These are phyloP conservation scores for Diplodus puntazzo DNA, from an alignment of 2,797 vertebrate species.

Conservation along the genomic window DNA sequence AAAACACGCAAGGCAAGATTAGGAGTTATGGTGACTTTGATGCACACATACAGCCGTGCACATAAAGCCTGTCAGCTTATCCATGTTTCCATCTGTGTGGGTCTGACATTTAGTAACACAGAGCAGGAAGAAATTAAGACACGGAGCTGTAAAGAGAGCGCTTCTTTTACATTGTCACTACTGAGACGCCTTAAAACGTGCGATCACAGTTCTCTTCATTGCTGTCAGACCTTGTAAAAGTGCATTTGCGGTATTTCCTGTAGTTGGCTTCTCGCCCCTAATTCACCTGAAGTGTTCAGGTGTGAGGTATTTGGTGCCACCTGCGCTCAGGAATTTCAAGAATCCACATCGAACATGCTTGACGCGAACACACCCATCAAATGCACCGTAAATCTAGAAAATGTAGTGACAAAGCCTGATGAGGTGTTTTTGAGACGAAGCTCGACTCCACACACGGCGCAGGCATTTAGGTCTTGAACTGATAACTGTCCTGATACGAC, in stretches of 20 bases:
- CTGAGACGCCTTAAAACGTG: background rate
- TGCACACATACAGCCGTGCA: conserved; percentile 45
- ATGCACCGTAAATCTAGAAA: background rate
- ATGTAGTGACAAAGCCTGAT: background rate
- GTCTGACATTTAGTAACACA: conserved; percentile 41
- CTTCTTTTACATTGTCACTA: background rate
- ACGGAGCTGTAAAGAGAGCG: background rate
- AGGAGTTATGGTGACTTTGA: conserved; percentile 47
- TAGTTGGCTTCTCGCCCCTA: background rate
- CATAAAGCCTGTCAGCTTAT: conserved; percentile 55
- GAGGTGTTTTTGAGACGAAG: background rate
- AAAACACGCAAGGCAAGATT: conserved; percentile 58
- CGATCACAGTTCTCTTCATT: background rate
- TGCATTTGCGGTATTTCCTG: background rate
- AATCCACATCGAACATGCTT: background rate
- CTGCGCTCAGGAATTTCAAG: conserved; percentile 23
- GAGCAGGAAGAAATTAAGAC: conserved; percentile 39
- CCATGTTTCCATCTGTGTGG: conserved; percentile 57
- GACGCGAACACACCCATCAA: conserved; percentile 3
- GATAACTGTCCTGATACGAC: background rate
- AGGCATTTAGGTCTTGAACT: background rate
- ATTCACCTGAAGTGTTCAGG: background rate
- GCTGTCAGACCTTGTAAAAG: background rate
- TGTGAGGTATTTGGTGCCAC: conserved; percentile 4
- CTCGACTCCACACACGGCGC: no score